A percentile compares a stretch with the other conserved stretches of the same genome.
phyloP scores from a whole-genome alignment of 2,113 vertebrate species.

The Ophiodon elongatus region DNA sequence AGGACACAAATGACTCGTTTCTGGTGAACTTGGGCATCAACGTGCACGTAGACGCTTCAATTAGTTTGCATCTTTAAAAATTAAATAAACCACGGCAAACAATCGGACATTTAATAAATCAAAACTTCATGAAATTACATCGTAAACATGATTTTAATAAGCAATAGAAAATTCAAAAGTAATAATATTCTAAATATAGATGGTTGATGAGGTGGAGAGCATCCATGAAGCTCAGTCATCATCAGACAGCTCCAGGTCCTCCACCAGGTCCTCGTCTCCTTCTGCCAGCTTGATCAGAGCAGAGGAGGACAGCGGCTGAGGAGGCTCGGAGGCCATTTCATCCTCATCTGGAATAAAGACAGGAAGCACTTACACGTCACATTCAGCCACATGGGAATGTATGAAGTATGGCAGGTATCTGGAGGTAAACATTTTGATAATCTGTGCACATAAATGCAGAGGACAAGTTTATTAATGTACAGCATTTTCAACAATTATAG shows the following conservation, averaged over 20 bases:
- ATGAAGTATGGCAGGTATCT: not conserved
- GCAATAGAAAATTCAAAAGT: conserved; percentile 41
- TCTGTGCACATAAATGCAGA: not conserved
- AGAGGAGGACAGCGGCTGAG: conserved; percentile 78
- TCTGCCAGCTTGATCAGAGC: conserved; percentile 88
- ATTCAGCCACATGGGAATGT: not conserved
- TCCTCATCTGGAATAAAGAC: conserved; percentile 66
- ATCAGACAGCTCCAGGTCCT: conserved; percentile 92
- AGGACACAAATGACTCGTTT: conserved; percentile 31
- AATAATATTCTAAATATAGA: conserved; percentile 14
- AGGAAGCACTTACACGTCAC: conserved; percentile 21
- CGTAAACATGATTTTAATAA: conserved; percentile 52
- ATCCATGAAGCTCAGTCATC: conserved; percentile 81
- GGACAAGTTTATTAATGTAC: not conserved
- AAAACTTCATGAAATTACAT: conserved; percentile 50
- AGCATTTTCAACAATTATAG: not conserved
- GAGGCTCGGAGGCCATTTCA: conserved; percentile 63
- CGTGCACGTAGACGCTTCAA: conserved; percentile 14
- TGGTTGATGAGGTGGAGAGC: not conserved
- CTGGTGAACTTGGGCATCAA: conserved; percentile 31
- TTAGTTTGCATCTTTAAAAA: conserved; percentile 16
- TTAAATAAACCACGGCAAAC: not conserved
- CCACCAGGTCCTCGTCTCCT: conserved; percentile 90
- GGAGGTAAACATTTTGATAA: not conserved
- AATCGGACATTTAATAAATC: conserved; percentile 7